Percentiles rank a stretch among this genome's conserved stretches.
These are phyloP conservation scores for Sebastes glaucus DNA, from an alignment of 2,797 vertebrate species.

Conservation along the genomic window DNA sequence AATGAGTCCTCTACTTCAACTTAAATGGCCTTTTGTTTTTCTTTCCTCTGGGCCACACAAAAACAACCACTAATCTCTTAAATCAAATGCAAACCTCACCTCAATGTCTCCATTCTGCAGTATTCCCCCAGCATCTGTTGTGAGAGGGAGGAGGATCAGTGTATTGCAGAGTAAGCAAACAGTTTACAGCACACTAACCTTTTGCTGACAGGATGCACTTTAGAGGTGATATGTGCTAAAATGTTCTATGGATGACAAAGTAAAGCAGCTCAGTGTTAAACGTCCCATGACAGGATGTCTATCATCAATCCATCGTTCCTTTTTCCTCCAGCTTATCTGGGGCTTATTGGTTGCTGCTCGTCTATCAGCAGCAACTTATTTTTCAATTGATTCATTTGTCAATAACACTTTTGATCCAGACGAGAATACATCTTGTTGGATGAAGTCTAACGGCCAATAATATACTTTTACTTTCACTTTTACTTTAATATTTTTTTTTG, in stretches of 20 bases:
- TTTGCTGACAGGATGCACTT: conserved; percentile 36
- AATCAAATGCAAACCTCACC: conserved; percentile 75
- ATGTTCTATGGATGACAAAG: conserved; percentile 1
- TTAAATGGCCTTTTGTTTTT: background rate
- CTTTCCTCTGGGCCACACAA: conserved; percentile 1
- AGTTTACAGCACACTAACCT: conserved; percentile 17
- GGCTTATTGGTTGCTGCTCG: too few species aligned
- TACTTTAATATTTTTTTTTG: too few species aligned
- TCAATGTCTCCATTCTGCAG: conserved; percentile 92
- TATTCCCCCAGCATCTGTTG: conserved; percentile 88
- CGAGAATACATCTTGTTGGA: background rate
- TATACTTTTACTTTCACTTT: background rate
- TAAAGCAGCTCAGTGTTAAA: background rate
- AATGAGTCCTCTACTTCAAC: background rate
- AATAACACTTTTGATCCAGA: background rate
- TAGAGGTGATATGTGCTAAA: conserved; percentile 18
- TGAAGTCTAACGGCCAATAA: background rate
- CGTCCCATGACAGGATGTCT: background rate
- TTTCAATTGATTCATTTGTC: background rate
- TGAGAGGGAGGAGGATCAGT: conserved; percentile 31
- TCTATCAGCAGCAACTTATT: background rate
- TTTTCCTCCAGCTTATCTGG: too few species aligned
- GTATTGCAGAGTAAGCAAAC: conserved; percentile 43
- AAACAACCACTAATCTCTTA: background rate
- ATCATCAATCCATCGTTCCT: background rate